These are phyloP conservation scores for Rhamphomyia laevipes DNA, from an alignment of 2,888 invertebrate species.

Conservation along the genomic window DNA sequence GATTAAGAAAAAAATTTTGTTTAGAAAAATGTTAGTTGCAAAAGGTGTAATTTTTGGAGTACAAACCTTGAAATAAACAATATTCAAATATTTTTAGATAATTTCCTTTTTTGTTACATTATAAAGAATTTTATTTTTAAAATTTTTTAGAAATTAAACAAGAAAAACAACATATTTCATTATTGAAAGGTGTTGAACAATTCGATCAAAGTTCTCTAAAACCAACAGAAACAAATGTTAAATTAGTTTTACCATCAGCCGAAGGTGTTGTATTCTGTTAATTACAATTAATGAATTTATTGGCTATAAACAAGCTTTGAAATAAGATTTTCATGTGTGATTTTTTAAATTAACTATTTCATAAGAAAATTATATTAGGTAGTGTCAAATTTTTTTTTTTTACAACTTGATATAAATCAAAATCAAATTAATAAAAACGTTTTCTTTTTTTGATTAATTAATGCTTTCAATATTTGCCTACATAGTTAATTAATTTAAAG, in stretches of 20 bases:
- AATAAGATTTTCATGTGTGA: not conserved
- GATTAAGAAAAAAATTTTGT: not conserved
- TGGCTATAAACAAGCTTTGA: too few species aligned
- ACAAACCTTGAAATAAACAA: too few species aligned
- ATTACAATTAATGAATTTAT: too few species aligned
- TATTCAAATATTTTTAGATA: too few species aligned
- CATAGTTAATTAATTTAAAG: too few species aligned
- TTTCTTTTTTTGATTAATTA: too few species aligned
- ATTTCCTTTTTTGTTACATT: not conserved
- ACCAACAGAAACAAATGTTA: slow-evolving; percentile 70
- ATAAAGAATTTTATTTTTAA: not conserved
- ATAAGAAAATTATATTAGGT: too few species aligned
- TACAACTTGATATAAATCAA: too few species aligned
- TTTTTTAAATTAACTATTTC: not conserved
- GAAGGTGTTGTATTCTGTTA: slow-evolving; percentile 46
- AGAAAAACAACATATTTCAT: slow-evolving; percentile 62
- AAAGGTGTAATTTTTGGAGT: too few species aligned
- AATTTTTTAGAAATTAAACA: slow-evolving; percentile 51
- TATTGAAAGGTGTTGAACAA: slow-evolving; percentile 63
- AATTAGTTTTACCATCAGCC: slow-evolving; percentile 71
- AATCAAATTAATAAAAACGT: too few species aligned
- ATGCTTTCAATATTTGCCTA: too few species aligned
- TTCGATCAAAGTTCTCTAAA: slow-evolving; percentile 65
- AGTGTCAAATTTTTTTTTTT: too few species aligned
- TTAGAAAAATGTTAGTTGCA: not conserved